These are phyloP conservation scores for Brachionus koreanus DNA, from an alignment of 1,140 invertebrate genomes.

Conservation along the genomic window DNA sequence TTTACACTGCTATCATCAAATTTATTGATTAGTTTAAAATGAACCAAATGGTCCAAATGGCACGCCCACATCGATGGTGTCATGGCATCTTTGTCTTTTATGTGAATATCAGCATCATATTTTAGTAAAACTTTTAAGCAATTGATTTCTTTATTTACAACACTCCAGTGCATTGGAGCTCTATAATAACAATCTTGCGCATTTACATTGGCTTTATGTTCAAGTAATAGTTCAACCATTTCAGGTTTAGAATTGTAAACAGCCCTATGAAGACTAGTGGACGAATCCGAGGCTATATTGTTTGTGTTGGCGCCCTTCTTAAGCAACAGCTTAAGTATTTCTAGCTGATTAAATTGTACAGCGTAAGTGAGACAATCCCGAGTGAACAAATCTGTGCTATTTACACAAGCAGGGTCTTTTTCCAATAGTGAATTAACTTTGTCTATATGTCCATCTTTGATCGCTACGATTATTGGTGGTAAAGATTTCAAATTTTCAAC, in stretches of 20 bases:
- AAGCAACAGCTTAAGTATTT: conserved; percentile 45
- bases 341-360: conserved; percentile 53
- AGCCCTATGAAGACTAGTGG: conserved; percentile 55
- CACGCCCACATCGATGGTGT: conserved; percentile 59
- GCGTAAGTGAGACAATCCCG: conserved; percentile 55
- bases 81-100: conserved; percentile 54
- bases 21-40: conserved; percentile 53
- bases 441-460: conserved; percentile 52
- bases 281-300: conserved; percentile 50
- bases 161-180: conserved; percentile 57
- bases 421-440: conserved; percentile 46
- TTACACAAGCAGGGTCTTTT: conserved; percentile 50
- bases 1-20: conserved; percentile 43
- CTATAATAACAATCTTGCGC: conserved; percentile 52
- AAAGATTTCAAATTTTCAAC: conserved; percentile 51
- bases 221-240: conserved; percentile 51
- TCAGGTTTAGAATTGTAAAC: conserved; percentile 54
- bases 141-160: conserved; percentile 50
- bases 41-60: conserved; percentile 56
- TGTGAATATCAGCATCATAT: not conserved
- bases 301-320: conserved; percentile 54
- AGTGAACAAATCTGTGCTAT: conserved; percentile 54
- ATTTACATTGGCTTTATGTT: conserved; percentile 53
- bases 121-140: conserved; percentile 52
- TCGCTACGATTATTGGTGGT: conserved; percentile 53